Base-by-base conservation (phyloP, 2,888 invertebrate genomes). In the Lasioglossum calceatum region DNA sequence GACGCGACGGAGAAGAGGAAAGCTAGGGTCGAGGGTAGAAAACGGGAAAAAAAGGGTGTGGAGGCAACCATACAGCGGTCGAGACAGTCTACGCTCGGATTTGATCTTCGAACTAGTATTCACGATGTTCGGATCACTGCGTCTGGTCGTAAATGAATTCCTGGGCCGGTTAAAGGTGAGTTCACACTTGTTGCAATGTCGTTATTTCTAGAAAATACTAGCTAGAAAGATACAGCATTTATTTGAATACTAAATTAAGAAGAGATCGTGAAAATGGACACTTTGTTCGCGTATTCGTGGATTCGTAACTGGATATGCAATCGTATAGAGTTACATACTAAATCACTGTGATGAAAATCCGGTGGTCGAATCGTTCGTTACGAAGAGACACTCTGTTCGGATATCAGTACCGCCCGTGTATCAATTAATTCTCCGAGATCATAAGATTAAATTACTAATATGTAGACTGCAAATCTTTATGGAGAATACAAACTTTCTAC, bases 21-120 rank as follows among this genome's bases (percentile, higher is more conserved):
- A 70, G 36, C 58, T 19, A 50, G 44, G 70, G 39, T 42, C 47
- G 54, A 44, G 58, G 77, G 74, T 58, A 42, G 54, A 36, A 70
- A 32, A 71, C 27, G 19, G 32, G 36, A 50, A 16, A 76, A 58
- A 58, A 70, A 44, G 27, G 14, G 72, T 4, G 44, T 72, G 32
- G 67, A 58, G 36, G 79, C 72, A 61, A 79, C 61, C 71, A 72
- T 64, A 79, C 39, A 85, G 61, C 58, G 42, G 42, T 61, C 54
- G 27, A 27, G 74, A 77, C 61, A 32, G 70, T 44, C 67, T 58
- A n/a, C n/a, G 58, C 50, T 36, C 77, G 54, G 72, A 85, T 85
- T 85, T 79, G 71, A 82, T 82, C 72, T 50, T 73, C 73, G 23
- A 85, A 54, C 73, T 67, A 58, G 47, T 73, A 82, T 83, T 83